A percentile compares a stretch with the other conserved stretches of the same genome.
Conservation (phyloP, 2,888 invertebrate species). For the Elegia similella region DNA sequence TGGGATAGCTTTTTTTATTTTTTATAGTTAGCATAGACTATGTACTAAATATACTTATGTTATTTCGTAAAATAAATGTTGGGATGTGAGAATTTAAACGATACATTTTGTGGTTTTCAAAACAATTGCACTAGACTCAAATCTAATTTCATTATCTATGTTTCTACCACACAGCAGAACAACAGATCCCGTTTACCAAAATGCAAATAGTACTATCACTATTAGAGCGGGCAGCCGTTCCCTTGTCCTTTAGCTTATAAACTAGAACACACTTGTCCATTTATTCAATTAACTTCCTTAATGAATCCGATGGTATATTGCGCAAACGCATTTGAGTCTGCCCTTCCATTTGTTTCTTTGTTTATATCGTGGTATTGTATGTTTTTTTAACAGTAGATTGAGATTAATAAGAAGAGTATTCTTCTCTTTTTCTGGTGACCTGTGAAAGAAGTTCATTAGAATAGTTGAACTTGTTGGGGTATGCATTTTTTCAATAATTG, state of each 20-base stretch:
- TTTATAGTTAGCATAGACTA: too few species aligned
- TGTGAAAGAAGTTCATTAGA: too few species aligned
- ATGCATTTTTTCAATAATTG: too few species aligned
- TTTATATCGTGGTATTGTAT: not conserved
- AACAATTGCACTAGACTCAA: not conserved
- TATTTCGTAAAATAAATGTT: too few species aligned
- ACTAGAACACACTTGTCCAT: conserved; percentile 41
- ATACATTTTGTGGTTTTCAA: not conserved
- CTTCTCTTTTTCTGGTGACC: too few species aligned
- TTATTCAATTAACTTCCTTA: conserved; percentile 42
- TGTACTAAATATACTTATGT: too few species aligned
- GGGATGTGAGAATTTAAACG: too few species aligned
- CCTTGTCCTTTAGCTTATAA: conserved; percentile 42
- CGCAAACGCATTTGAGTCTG: conserved; percentile 4
- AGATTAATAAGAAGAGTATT: too few species aligned
- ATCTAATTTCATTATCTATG: not conserved
- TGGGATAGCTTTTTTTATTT: too few species aligned
- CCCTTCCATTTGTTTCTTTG: not conserved
- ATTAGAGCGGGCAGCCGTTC: conserved; percentile 34
- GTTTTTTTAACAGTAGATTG: not conserved
- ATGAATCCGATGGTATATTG: conserved; percentile 32
- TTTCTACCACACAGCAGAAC: not conserved
- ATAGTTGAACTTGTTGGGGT: too few species aligned
- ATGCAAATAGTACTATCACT: conserved; percentile 35
- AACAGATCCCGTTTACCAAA: conserved; percentile 38